Percentiles rank a stretch among this genome's conserved stretches.
These are phyloP conservation scores for Picus viridis DNA, from an alignment of 2,797 vertebrate genomes.

Conservation along the genomic window DNA sequence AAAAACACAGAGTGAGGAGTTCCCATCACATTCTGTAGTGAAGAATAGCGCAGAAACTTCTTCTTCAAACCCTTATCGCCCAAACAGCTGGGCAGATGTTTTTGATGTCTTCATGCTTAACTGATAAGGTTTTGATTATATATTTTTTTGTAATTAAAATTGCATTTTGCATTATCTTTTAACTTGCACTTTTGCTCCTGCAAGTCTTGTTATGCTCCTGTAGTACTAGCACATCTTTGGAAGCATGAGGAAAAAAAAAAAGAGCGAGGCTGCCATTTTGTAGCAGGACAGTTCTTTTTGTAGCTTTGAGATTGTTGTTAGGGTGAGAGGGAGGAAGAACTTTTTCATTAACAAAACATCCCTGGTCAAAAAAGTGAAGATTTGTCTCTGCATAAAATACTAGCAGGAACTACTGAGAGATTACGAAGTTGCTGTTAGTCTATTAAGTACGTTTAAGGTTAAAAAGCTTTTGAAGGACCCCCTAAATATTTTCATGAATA, in stretches of 20 bases:
- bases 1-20: rapidly evolving
- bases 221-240: not conserved
- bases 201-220: not conserved
- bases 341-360: not conserved
- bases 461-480: not conserved
- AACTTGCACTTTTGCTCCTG: not conserved
- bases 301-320: not conserved
- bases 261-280: not conserved
- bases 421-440: not conserved
- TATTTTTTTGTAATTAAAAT: not conserved
- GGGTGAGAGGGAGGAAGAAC: not conserved
- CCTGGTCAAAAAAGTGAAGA: not conserved
- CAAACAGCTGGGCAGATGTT: not conserved
- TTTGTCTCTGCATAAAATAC: not conserved
- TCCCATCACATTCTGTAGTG: not conserved
- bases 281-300: not conserved
- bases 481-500: not conserved
- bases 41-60: not conserved
- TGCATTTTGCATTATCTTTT: not conserved
- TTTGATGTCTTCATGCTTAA: not conserved
- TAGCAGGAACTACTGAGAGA: not conserved
- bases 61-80: not conserved
- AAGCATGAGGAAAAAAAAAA: not conserved
- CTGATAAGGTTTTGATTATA: not conserved
- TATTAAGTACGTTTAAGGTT: not conserved